Evolutionary conservation across 2,113 vertebrate species (phyloP), one percentile per base, ranked within the genome.

Genomic region (Sporophila hypoxantha): DNA sequence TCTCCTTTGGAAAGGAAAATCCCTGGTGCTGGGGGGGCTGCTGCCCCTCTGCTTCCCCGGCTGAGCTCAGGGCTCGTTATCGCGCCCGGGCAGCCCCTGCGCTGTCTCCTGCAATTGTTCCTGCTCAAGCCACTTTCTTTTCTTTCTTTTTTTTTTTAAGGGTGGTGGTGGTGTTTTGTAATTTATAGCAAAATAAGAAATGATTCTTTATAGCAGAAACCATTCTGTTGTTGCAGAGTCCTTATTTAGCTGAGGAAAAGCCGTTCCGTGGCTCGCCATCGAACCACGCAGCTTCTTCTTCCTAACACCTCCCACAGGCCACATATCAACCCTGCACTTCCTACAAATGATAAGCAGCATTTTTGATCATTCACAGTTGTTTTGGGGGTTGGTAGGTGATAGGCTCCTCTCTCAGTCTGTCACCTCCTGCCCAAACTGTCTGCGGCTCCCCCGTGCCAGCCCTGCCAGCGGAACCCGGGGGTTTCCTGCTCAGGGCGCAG

Each of bases 81-180:
- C 94, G 3, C 61, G 0, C 59, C 1, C 3, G 5, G 34, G 84
- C 91, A 93, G 94, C 77, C 49, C 87, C 26, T 7, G 53, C 4
- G 22, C 91, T 59, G 91, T 56, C 94, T 95, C 93, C 94, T 93
- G 94, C 30, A 62, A 95, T 93, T 94, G 93, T 95, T 96, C 79
- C 36, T 47, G 55, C 85, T 74, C 36, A 15, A 88, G 55, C 29
- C 94, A 55, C 68, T 19, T 4, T 50, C 39, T 42, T 19, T 32
- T 29, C 14, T 14, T 36, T 67, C 52, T n/a, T 49, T 34, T 53
- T 49, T 17, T 26, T 22, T 11, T 6, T 5, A 23, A 30, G 23
- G 16, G 60, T 36, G 70, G 50, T 36, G 70, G 50, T 37, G 42
- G 36, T 39, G 41, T n/a, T 89, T 55, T 80, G 76, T 89, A 71